Conservation (phyloP, 2,888 invertebrate genomes). For the Fragum sueziense region DNA sequence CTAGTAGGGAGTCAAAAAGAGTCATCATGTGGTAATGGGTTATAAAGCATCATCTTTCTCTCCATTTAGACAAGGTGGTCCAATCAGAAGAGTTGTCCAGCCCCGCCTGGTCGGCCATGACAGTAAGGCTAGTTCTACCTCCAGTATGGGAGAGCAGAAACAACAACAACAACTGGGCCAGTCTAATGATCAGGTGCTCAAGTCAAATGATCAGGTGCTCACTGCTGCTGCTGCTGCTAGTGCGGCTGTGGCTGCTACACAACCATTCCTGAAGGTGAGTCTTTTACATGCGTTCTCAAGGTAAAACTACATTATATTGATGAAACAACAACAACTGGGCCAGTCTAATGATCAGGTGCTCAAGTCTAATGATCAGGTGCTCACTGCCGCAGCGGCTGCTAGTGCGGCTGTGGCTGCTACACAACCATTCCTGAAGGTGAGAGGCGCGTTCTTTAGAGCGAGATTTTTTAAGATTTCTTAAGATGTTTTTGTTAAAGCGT, state of each 20-base stretch:
- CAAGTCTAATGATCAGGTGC: slow-evolving; percentile 63
- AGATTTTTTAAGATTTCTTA: no score
- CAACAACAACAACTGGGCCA: slow-evolving; percentile 44
- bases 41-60: neutral
- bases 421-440: slow-evolving; percentile 79
- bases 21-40: no score
- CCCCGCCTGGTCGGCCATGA: slow-evolving; percentile 68
- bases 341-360: slow-evolving; percentile 54
- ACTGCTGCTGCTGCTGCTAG: slow-evolving; percentile 80
- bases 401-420: slow-evolving; percentile 80
- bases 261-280: slow-evolving; percentile 78
- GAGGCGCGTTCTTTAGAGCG: no score
- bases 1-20: no score
- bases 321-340: slow-evolving; percentile 36
- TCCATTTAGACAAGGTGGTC: slow-evolving; percentile 63
- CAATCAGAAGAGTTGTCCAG: slow-evolving; percentile 73
- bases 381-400: slow-evolving; percentile 78
- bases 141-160: slow-evolving; percentile 47
- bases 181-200: slow-evolving; percentile 66
- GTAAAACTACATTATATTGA: no score
- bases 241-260: slow-evolving; percentile 80
- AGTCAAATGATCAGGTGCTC: slow-evolving; percentile 78
- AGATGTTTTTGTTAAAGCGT: no score
- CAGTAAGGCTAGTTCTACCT: slow-evolving; percentile 50
- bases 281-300: no score